Evolutionary conservation across 2,888 invertebrate genomes (phyloP).

Genomic region (Torymus tubicola): DNA sequence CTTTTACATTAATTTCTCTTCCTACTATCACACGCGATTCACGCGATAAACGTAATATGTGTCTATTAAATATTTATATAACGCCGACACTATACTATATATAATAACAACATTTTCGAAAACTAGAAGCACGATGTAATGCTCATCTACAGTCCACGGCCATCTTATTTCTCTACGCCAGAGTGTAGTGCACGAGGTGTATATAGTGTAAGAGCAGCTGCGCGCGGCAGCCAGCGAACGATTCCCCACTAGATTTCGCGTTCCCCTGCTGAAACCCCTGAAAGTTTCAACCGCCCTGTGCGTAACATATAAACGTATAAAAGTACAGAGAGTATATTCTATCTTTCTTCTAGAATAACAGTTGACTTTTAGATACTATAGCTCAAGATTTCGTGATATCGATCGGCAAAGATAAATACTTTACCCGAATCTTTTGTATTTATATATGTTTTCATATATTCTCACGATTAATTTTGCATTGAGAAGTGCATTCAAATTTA

Average conservation of each 20-base stretch:
- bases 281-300: constrained; percentile 64
- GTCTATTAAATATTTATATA: too few species aligned
- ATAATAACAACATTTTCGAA: constrained; percentile 1
- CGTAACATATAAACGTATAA: constrained; percentile 50
- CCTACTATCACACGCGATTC: too few species aligned
- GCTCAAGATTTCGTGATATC: constrained; percentile 28
- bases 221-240: constrained; percentile 24
- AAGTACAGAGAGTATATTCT: constrained; percentile 6
- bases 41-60: too few species aligned
- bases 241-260: constrained; percentile 52
- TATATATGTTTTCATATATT: background rate
- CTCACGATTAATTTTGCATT: too few species aligned
- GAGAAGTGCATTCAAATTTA: too few species aligned
- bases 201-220: constrained; percentile 41
- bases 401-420: constrained; percentile 14
- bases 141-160: constrained; percentile 66
- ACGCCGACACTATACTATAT: too few species aligned
- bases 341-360: constrained; percentile 46
- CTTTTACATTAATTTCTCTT: too few species aligned
- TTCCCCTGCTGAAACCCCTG: constrained; percentile 63
- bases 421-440: background rate
- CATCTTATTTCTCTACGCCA: constrained; percentile 70
- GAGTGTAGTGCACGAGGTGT: background rate
- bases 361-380: constrained; percentile 25
- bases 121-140: constrained; percentile 60